Evolutionary conservation across 1,140 invertebrate species (phyloP).

Genomic region (Drosophila sechellia): DNA sequence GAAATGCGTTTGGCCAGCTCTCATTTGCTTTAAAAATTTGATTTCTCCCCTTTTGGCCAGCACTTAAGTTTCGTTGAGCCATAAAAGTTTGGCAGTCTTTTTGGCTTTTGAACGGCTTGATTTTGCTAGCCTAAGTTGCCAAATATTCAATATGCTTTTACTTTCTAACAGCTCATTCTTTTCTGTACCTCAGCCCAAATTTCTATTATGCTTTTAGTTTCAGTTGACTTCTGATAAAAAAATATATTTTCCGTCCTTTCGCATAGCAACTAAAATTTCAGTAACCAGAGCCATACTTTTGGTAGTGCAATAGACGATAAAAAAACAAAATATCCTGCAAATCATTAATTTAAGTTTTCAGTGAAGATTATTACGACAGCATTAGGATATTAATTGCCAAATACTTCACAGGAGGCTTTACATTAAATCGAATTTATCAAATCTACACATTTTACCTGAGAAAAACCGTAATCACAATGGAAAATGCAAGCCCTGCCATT

Average conservation of each 20-base stretch:
- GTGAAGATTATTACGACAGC: not conserved
- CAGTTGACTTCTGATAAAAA: no score
- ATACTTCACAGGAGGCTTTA: not conserved
- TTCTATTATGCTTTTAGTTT: no score
- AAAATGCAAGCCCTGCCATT: not conserved
- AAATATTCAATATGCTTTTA: not conserved
- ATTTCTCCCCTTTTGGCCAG: slow-evolving; percentile 15
- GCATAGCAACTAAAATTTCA: not conserved
- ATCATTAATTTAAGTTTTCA: not conserved
- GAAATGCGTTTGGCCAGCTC: slow-evolving; percentile 23
- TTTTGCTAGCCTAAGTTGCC: not conserved
- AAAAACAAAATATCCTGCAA: not conserved
- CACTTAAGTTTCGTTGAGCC: slow-evolving; percentile 32
- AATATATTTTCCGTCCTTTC: no score
- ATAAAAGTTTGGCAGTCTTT: slow-evolving; percentile 28
- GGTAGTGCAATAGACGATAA: not conserved
- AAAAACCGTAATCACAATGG: slow-evolving; percentile 5
- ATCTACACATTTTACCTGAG: not conserved
- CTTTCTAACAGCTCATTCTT: no score
- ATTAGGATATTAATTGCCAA: not conserved
- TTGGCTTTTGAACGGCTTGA: not conserved
- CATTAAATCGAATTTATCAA: not conserved
- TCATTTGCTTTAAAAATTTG: slow-evolving; percentile 10
- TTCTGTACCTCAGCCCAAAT: no score
- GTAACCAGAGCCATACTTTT: not conserved